phyloP scores from a whole-genome alignment of 2,888 invertebrate species.

The Himalopsyche anomala region DNA sequence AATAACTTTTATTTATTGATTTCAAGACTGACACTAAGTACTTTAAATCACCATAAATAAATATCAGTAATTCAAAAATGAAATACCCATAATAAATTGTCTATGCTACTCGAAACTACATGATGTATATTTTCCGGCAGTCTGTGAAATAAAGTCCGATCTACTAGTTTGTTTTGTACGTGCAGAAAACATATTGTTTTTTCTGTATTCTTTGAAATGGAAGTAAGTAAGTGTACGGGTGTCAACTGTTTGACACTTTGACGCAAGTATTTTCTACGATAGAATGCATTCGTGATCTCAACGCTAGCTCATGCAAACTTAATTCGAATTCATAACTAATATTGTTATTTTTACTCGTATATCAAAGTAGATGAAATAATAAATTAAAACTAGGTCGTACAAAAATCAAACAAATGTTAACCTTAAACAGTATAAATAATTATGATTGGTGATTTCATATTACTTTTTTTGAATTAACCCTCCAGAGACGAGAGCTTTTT shows the following conservation, averaged over 20 bases:
- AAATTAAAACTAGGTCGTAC: no score
- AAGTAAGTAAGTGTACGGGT: constrained; percentile 47
- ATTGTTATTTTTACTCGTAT: no score
- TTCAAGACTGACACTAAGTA: neutral
- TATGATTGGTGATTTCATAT: no score
- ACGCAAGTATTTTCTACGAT: constrained; percentile 50
- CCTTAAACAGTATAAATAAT: no score
- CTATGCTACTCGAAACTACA: neutral
- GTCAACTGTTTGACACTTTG: constrained; percentile 49
- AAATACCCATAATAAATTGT: neutral
- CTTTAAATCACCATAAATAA: neutral
- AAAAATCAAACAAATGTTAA: no score
- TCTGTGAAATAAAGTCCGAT: neutral
- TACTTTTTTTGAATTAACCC: no score
- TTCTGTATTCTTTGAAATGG: neutral
- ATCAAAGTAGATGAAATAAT: no score
- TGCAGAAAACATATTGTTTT: neutral
- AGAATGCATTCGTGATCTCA: neutral
- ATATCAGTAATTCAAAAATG: neutral
- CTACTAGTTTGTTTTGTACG: neutral
- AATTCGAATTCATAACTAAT: neutral
- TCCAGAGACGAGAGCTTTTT: no score
- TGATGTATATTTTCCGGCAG: constrained; percentile 20
- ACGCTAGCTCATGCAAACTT: no score
- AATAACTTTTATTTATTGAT: no score